Percentiles rank a stretch among this genome's conserved stretches.
phyloP scores from a whole-genome alignment of 2,888 invertebrate species.

The Agrochola circellaris region DNA sequence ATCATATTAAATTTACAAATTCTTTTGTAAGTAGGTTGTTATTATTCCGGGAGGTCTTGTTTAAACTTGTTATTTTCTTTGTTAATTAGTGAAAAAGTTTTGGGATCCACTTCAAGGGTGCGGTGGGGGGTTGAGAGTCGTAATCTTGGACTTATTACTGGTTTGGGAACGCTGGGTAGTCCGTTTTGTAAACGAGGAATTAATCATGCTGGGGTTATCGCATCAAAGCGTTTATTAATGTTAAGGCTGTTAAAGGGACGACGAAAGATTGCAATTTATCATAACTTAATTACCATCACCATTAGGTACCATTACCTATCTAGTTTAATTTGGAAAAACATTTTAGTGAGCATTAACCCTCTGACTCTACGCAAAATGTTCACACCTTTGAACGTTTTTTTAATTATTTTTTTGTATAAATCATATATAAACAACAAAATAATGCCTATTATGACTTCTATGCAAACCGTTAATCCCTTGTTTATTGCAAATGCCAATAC shows the following conservation, averaged over 20 bases:
- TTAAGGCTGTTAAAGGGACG: not conserved
- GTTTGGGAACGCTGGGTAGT: not conserved
- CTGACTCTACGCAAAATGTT: not conserved
- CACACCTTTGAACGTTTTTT: not conserved
- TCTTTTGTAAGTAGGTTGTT: conserved; percentile 12
- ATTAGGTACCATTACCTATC: too few species aligned
- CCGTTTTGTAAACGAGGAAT: not conserved
- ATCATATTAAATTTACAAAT: conserved; percentile 10
- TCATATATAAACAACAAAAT: not conserved
- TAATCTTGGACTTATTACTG: conserved; percentile 19
- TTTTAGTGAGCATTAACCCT: not conserved
- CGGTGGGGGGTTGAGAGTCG: too few species aligned
- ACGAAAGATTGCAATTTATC: not conserved
- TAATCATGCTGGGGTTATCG: not conserved
- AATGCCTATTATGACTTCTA: not conserved
- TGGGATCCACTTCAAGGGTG: not conserved
- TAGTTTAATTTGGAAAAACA: not conserved
- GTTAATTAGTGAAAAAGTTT: conserved; percentile 34
- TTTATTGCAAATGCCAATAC: not conserved
- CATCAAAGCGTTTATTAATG: not conserved
- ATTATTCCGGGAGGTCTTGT: conserved; percentile 4
- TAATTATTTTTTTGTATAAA: not conserved
- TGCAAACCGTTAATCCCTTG: not conserved
- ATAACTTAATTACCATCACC: not conserved
- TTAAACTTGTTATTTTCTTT: conserved; percentile 38